Base-by-base conservation (phyloP, 2,113 vertebrate species). In the Mobula birostris region DNA sequence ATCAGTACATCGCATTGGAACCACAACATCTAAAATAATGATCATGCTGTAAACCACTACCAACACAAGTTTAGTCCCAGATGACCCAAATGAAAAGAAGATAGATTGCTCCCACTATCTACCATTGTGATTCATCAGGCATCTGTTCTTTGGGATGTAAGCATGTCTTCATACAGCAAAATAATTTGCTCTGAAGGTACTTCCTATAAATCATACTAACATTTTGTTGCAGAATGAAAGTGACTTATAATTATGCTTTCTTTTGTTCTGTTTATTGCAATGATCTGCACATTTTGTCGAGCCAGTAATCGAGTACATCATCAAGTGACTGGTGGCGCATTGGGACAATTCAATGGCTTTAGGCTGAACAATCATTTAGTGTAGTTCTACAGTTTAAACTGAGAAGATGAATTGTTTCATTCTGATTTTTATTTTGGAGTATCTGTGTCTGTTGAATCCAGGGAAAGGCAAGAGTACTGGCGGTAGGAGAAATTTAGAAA, bases 11-110 rank as follows among this genome's bases (percentile, higher is more conserved):
- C 74, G 88, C 48, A 72, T 24, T 93, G 32, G 70, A 93, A 76
- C 48, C 68, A 15, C 70, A 93, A 48, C 19, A 12, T 74, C 19
- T 93, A 56, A 76, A 93, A 93, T 93, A 93, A 93, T 74, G 70
- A 93, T 93, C 91, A 93, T 93, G 74, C 70, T 56, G 68, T 76
- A 40, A 93, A 72, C 68, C 24, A 74, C 91, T 27, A 74, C 70
- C 91, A 76, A 56, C 70, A 56, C 36, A 48, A 93, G 32, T 76
- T 76, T 48, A 12, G 3, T 93, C 91, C 91, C 91, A 3, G 2
- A 40, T 74, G 70, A 74, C 70, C 90, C 40, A 74, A 2, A 91
- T 36, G 17, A 19, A 36, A 0, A 70, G 63, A 70, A 74, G 40
- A 76, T 56, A 29, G 40, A 93, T 93, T 93, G 36, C 40, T 76